Evolutionary conservation across 2,113 vertebrate genomes (phyloP).

Genomic region (Solea solea): DNA sequence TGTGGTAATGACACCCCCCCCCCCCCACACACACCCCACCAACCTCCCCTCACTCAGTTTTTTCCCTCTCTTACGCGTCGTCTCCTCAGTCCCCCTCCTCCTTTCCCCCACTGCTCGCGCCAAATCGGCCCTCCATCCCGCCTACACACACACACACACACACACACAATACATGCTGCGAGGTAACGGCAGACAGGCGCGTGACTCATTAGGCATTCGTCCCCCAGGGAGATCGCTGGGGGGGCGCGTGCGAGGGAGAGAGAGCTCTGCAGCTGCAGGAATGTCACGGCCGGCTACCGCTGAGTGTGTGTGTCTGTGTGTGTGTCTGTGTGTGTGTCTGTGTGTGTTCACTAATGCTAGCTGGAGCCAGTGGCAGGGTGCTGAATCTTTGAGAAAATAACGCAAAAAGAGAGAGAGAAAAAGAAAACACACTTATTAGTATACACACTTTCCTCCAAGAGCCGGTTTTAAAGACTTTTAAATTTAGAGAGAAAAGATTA

Average conservation of each 20-base stretch:
- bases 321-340: conserved; percentile 37
- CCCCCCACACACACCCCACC: too few species aligned
- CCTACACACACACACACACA: conserved; percentile 63
- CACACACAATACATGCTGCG: conserved; percentile 61
- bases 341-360: conserved; percentile 59
- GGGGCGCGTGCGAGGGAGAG: conserved; percentile 77
- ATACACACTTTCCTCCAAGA: conserved; percentile 73
- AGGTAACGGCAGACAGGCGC: conserved; percentile 87
- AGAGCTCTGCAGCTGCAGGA: conserved; percentile 84
- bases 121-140: conserved; percentile 64
- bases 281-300: conserved; percentile 82
- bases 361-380: conserved; percentile 74
- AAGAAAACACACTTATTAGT: conserved; percentile 55
- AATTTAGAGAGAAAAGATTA: conserved; percentile 56
- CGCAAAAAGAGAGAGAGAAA: conserved; percentile 58
- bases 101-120: conserved; percentile 66
- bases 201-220: conserved; percentile 88
- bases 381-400: conserved; percentile 82
- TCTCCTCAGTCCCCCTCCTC: conserved; percentile 53
- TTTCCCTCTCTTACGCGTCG: conserved; percentile 34
- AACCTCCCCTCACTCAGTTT: conserved; percentile 19
- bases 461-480: conserved; percentile 61
- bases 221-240: conserved; percentile 82
- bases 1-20: conserved; percentile 61
- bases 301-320: conserved; percentile 49